Base-by-base conservation (phyloP, 2,797 vertebrate species). In the Characodon lateralis region DNA sequence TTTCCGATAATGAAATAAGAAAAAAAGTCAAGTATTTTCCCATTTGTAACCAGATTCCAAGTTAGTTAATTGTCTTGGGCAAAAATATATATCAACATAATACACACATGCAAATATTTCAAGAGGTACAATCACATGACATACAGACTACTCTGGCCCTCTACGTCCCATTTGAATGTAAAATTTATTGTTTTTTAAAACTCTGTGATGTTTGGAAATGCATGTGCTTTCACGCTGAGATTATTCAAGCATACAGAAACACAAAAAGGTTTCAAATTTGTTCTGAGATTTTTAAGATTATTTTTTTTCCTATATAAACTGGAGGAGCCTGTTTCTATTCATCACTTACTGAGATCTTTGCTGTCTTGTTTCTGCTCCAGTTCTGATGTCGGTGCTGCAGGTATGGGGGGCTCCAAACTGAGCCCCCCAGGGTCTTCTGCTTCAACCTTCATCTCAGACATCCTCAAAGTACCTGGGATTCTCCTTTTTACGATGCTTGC, bases 371-470 rank as follows among this genome's bases (percentile, higher is more conserved):
- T 66, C 16, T 41, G 18, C 63, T 66, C 63, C 20, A 39, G 63
- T 22, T 66, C 63, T 41, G 63, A 24, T 65, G 61, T 35, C 5
- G 18, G 5, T 39, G 31, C 35, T 66, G 63, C 63, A 24, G 35
- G 35, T 41, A 41, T 8, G 0, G 35, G 35, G 35, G 20, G 3
- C 35, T 39, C 63, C 35, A 41, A 66, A 16, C 35, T 41, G 63
- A 24, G 18, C 35, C 63, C 63, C 39, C 63, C 63, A 12, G 31
- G 63, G 1, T 24, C 63, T 5, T 66, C 63, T 41, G 35, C 35
- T 66, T 66, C 63, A 66, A 41, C 31, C 28, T 63, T 63, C 61
- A 9, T 63, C 31, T 63, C 31, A 63, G 61, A 35, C 61, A 63
- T 63, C 61, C 31, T 63, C 61, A 0, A 7, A 20, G 6, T 16